Evolutionary conservation across 2,113 vertebrate species (phyloP), one percentile per base, ranked within the genome.

Genomic region (Psittacula cyanocephala): DNA sequence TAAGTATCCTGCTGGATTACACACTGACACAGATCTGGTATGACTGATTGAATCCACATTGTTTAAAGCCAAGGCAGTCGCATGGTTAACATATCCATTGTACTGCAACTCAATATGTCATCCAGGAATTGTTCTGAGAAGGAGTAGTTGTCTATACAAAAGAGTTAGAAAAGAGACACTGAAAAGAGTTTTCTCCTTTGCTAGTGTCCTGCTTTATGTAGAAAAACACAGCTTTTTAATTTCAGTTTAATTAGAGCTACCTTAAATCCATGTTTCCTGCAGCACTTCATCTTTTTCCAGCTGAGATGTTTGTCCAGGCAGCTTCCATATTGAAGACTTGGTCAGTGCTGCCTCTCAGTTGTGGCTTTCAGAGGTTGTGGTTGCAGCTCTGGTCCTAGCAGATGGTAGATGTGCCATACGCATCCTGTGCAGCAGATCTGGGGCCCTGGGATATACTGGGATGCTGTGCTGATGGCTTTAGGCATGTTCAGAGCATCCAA

Each of bases 381-480:
- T 33, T 47, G 12, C 33, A 88, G 63, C 59, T 65, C 16, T 22
- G 39, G 24, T 82, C 33, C 55, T 37, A 86, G 53, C 18, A 31
- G 33, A 24, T 0, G 4, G 35, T 4, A 35, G 27, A 52, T 28
- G 53, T 72, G 33, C 10, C 3, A 0, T 19, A 35, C n/a, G 33
- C 2, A 0, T 33, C 27, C 49, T 35, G 3, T n/a, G 43, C 43
- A 28, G 59, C 53, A n/a, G 55, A n/a, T 31, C 31, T 17, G 29
- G 41, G 24, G 6, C 28, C 17, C 29, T 46, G 62, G 33, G 19
- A 44, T 8, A 31, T 3, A 3, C 46, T 0, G 0, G 18, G 28
- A 10, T n/a, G n/a, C 74, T 87, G 37, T 1, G 0, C 3, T 29
- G 41, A 17, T 33, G 31, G 31, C n/a, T 71, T 18, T 0, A 37